phyloP scores from a whole-genome alignment of 2,888 invertebrate species.

The Ptychoptera albimana region DNA sequence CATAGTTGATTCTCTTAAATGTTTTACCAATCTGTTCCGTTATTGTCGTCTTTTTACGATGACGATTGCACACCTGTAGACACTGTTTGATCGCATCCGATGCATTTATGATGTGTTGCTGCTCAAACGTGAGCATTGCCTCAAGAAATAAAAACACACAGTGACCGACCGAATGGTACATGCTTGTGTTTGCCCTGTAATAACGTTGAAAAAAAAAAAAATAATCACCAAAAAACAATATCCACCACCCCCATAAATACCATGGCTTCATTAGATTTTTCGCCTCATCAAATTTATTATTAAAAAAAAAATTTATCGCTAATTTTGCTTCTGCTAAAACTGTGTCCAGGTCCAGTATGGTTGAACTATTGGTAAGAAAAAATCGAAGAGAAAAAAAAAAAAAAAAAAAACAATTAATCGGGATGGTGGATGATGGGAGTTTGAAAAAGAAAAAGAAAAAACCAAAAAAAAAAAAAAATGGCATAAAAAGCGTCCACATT shows the following conservation, averaged over 20 bases:
- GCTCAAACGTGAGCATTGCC: conserved; percentile 85
- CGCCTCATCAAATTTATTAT: conserved; percentile 77
- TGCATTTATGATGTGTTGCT: conserved; percentile 55
- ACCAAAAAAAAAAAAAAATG: too few relatives aligned
- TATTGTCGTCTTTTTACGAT: conserved; percentile 37
- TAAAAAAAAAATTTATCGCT: conserved; percentile 81
- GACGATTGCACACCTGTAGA: conserved; percentile 57
- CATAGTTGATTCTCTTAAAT: conserved; percentile 55
- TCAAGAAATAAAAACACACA: conserved; percentile 82
- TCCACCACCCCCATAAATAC: conserved; percentile 25
- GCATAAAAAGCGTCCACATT: too few relatives aligned
- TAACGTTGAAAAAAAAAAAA: neutral
- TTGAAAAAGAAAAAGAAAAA: too few relatives aligned
- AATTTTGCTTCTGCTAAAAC: conserved; percentile 61
- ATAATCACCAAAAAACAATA: too few relatives aligned
- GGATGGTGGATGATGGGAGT: too few relatives aligned
- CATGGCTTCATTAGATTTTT: conserved; percentile 61
- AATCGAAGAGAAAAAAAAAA: too few relatives aligned
- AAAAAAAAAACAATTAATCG: too few relatives aligned
- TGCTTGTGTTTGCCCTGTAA: conserved; percentile 55
- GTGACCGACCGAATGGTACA: conserved; percentile 85
- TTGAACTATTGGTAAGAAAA: neutral
- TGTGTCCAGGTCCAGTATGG: conserved; percentile 15
- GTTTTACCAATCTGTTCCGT: conserved; percentile 72
- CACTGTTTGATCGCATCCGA: conserved; percentile 60